A percentile compares a stretch with the other conserved stretches of the same genome.
Evolutionary conservation across 2,113 vertebrate genomes (phyloP).

Genomic region (Hypocryptadius cinnamomeus): DNA sequence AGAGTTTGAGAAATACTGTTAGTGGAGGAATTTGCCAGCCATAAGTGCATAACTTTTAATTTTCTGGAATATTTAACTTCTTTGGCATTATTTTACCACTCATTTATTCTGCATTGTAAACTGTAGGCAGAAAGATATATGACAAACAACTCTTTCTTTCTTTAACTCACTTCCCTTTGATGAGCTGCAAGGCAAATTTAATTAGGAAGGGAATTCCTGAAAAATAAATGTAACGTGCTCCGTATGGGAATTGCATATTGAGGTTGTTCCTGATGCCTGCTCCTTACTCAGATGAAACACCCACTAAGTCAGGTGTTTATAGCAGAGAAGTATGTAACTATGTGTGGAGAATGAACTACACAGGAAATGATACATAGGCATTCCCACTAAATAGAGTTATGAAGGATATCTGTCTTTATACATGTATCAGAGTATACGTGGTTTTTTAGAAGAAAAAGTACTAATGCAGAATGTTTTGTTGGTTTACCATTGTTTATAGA

Average conservation of each 20-base stretch:
- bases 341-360: not conserved
- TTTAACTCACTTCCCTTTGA: not conserved
- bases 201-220: not conserved
- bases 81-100: not conserved
- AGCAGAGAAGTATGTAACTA: not conserved
- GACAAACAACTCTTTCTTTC: not conserved
- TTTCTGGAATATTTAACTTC: not conserved
- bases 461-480: not conserved
- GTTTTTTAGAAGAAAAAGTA: not conserved
- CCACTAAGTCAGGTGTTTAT: not conserved
- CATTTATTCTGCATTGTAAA: not conserved
- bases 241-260: not conserved
- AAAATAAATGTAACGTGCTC: not conserved
- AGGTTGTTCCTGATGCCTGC: not conserved
- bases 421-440: accelerated
- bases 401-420: not conserved
- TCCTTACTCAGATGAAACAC: not conserved
- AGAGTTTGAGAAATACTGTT: not conserved
- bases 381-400: not conserved
- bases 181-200: not conserved
- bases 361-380: not conserved
- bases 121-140: not conserved
- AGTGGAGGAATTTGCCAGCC: not conserved
- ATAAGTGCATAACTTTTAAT: not conserved
- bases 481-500: not conserved